Evolutionary conservation across 2,113 vertebrate genomes (phyloP), one percentile per base, ranked within the genome.

Genomic region (Callopanchax toddi): DNA sequence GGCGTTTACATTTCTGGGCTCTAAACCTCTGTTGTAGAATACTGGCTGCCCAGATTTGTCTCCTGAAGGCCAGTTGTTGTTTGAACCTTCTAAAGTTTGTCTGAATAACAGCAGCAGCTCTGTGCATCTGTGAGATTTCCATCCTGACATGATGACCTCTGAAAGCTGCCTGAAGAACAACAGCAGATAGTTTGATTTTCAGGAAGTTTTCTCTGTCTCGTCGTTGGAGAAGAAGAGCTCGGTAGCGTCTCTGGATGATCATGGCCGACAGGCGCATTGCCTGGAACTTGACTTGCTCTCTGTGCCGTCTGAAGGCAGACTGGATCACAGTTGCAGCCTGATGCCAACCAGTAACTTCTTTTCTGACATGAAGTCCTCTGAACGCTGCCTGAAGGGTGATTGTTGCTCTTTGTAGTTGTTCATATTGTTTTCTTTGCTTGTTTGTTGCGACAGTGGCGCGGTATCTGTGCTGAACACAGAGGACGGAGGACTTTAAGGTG

Each of bases 241-340:
- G 89, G 13, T 91, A 96, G 20, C 53, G 64, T 54, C 78, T 89
- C 76, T 98, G 94, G 80, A 97, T 93, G 51, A 91, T 13, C 16
- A 91, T 6, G 29, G 92, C 87, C 1, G 96, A 93, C 49, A 70
- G 36, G 60, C 78, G 88, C 89, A 94, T 89, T 66, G 89, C 81
- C 23, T 2, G 75, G 18, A 92, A 98, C 36, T 90, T 93, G 6
- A 54, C 23, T 6, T 39, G 68, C 32, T 77, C 71, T 32, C 46
- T 71, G 59, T 93, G 86, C 87, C 89, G 95, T 75, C 87, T 94
- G 72, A 95, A 94, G 0, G 0, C 37, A 32, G 95, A 89, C 85
- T 96, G 92, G 53, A 98, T 94, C 37, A 79, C 40, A 22, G 88
- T 74, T 46, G 94, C 93, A 62, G 95, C 94, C 17, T 17, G 60